Evolutionary conservation across 1,140 invertebrate genomes (phyloP).

Genomic region (Hylaeus volcanicus): DNA sequence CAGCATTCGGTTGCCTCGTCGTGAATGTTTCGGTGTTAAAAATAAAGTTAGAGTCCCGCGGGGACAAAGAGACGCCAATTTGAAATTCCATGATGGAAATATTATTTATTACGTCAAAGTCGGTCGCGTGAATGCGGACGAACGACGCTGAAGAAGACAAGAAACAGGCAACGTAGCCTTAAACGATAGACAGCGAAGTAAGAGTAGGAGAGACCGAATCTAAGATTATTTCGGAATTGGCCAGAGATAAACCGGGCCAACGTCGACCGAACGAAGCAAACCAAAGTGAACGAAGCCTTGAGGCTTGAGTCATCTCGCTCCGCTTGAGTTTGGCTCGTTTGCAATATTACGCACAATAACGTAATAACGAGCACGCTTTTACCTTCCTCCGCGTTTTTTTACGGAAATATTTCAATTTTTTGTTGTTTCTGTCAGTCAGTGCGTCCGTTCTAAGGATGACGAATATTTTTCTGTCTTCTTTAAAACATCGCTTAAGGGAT

Average conservation of each 20-base stretch:
- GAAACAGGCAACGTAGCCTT: slow-evolving; percentile 23
- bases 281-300: slow-evolving; percentile 67
- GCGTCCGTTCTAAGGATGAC: too few relatives aligned
- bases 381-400: slow-evolving; percentile 4
- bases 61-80: neutral
- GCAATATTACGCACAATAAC: slow-evolving; percentile 55
- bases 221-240: slow-evolving; percentile 73
- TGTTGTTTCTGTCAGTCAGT: neutral
- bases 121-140: slow-evolving; percentile 44
- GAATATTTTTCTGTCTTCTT: too few relatives aligned
- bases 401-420: slow-evolving; percentile 26
- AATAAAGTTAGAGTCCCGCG: slow-evolving; percentile 2
- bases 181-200: slow-evolving; percentile 43
- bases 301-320: slow-evolving; percentile 69
- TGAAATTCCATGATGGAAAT: slow-evolving; percentile 22
- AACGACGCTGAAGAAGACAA: slow-evolving; percentile 27
- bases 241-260: slow-evolving; percentile 75
- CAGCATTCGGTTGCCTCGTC: too few relatives aligned
- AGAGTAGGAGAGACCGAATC: slow-evolving; percentile 68
- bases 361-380: slow-evolving; percentile 42
- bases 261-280: slow-evolving; percentile 60
- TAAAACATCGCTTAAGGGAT: slow-evolving; percentile 3
- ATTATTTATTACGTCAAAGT: slow-evolving; percentile 29
- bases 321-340: slow-evolving; percentile 50
- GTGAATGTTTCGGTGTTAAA: too few relatives aligned